Evolutionary conservation across 2,888 invertebrate species (phyloP), one percentile per base, ranked within the genome.

Genomic region (Trachelus iudaicus): DNA sequence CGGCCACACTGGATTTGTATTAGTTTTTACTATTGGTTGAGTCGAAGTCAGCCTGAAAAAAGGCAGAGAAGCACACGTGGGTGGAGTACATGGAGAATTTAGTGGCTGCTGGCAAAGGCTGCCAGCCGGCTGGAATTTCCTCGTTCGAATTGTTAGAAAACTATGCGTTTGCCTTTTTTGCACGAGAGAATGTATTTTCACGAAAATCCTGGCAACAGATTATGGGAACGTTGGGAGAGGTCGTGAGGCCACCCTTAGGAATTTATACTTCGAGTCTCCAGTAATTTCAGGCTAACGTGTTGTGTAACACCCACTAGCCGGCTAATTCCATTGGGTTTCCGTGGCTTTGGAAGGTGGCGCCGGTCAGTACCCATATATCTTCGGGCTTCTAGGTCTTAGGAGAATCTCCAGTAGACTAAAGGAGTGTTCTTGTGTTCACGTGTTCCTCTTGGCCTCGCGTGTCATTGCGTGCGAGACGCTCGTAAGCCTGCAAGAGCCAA

Each of bases 401-500:
- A 40, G 40, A 6, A 40, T 15, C 40, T 40, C 40, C 40, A 15
- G 40, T 40, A 15, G 40, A 40, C 15, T 40, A 40, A 40, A 15
- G 40, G 40, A 15, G 40, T 40, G 40, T 40, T 40, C 40, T 15
- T 4, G 40, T 40, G 40, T 40, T 40, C 33, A 77, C 69, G 37
- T 77, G 77, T 73, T 34, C 73, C n/a, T 40, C 15, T 40, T 40
- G 40, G 40, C 40, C 40, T 40, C 15, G 40, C 40, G 40, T 40
- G 40, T 40, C 73, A 81, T 86, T 84, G 87, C 87, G 86, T 87
- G 87, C 85, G 86, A 84, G 86, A 84, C 84, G 85, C 87, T 85
- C 86, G 83, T 85, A 86, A 84, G 84, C 84, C 81, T 82, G 83
- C 84, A 84, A 85, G 82, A 83, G 84, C 81, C 83, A 84, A 86